Evolutionary conservation across 2,797 vertebrate genomes (phyloP), one percentile per base, ranked within the genome.

Genomic region (Sebastes aleutianus): DNA sequence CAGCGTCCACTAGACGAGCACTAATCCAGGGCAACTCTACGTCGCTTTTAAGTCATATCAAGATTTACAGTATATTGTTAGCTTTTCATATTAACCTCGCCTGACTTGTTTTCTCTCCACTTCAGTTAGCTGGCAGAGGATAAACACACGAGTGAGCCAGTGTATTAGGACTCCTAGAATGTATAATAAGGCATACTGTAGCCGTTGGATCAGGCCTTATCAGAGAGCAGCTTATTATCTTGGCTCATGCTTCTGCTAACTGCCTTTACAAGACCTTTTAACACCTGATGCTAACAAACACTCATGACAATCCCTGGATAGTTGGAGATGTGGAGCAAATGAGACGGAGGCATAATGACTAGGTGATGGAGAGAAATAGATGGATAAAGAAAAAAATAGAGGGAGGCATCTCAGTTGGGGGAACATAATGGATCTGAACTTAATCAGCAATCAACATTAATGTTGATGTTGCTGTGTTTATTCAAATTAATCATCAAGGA

Each of bases 401-500:
- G 12, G 22, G 10, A 24, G 58, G 68, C 36, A 58, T 70, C 76
- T 81, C 85, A 62, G 86, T 76, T 64, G 80, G 87, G 82, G 79
- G 71, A 79, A 20, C 79, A 84, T 89, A 89, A 94, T 88, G 80
- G 84, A 93, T 95, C 79, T 90, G 87, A 94, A 92, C 87, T 91
- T 94, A 92, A 95, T 96, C 92, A 94, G 92, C 90, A 94, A 95
- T 95, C 93, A 94, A 70, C 86, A 85, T 92, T 95, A 94, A 94
- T 94, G 94, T 94, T 93, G 91, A 93, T 90, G 89, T 91, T 91
- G 85, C 80, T 65, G 83, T 95, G 93, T 96, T 95, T 95, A 95
- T 94, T 95, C 90, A 94, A 90, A 95, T 95, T 89, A 95, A 95
- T 96, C 93, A 95, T 92, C 87, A 88, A 93, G 89, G 93, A 95